These are phyloP conservation scores for Phylloscopus whistleri DNA, from an alignment of 2,113 vertebrate genomes.

Conservation along the genomic window DNA sequence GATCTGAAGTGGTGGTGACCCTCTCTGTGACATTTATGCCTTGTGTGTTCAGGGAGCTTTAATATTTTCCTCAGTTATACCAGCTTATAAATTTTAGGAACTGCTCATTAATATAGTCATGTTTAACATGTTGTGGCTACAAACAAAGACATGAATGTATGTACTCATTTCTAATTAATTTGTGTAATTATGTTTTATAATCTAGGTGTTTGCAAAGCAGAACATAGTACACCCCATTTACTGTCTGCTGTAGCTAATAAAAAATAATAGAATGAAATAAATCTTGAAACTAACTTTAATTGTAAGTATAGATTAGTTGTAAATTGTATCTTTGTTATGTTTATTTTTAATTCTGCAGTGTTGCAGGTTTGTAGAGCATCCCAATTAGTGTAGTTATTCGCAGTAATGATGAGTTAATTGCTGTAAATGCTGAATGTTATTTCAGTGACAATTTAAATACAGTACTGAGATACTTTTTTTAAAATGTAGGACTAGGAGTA, in stretches of 20 bases:
- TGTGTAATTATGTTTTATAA: conserved; percentile 81
- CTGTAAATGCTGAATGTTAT: conserved; percentile 67
- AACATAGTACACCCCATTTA: conserved; percentile 75
- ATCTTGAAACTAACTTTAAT: conserved; percentile 75
- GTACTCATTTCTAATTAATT: conserved; percentile 79
- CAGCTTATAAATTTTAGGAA: conserved; percentile 34
- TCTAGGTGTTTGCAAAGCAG: conserved; percentile 77
- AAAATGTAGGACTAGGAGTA: background rate
- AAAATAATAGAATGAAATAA: conserved; percentile 80
- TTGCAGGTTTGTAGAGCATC: conserved; percentile 75
- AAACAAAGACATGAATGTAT: conserved; percentile 74
- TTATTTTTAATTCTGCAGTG: conserved; percentile 83
- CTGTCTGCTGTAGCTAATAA: conserved; percentile 77
- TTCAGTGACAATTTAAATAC: conserved; percentile 71
- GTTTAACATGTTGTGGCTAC: conserved; percentile 70
- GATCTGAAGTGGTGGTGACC: background rate
- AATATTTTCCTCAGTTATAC: background rate
- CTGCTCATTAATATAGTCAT: conserved; percentile 63
- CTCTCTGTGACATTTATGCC: background rate
- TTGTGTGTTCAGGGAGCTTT: background rate
- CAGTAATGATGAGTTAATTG: conserved; percentile 81
- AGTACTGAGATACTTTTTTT: background rate
- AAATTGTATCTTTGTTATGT: conserved; percentile 79
- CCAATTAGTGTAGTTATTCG: conserved; percentile 76
- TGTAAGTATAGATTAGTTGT: conserved; percentile 79